Evolutionary conservation across 2,888 invertebrate genomes (phyloP).

Genomic region (Bellardia bayeri): DNA sequence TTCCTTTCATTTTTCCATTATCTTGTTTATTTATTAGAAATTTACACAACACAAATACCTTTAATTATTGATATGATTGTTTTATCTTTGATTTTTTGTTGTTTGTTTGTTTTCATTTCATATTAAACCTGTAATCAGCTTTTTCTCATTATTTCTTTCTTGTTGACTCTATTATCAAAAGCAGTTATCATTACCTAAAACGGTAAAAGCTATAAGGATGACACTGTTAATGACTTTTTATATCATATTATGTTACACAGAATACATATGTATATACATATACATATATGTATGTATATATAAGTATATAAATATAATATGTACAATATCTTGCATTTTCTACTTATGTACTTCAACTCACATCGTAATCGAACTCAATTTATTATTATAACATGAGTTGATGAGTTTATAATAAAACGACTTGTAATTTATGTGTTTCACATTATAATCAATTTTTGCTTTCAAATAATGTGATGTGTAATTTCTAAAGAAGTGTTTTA

Average conservation of each 20-base stretch:
- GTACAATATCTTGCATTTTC: no score
- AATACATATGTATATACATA: not conserved
- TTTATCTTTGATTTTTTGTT: slow-evolving; percentile 1
- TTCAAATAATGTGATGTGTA: slow-evolving; percentile 10
- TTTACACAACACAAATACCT: not conserved
- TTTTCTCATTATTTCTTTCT: slow-evolving; percentile 13
- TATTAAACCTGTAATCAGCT: not conserved
- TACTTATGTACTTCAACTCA: not conserved
- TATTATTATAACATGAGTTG: slow-evolving; percentile 31
- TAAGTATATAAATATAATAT: no score
- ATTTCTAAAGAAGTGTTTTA: slow-evolving; percentile 17
- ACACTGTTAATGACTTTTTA: slow-evolving; percentile 42
- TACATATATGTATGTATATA: not conserved
- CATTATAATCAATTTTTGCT: slow-evolving; percentile 24
- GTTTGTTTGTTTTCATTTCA: no score
- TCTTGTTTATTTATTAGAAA: not conserved
- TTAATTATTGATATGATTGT: slow-evolving; percentile 8
- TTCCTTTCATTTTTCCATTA: not conserved
- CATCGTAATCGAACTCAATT: slow-evolving; percentile 22
- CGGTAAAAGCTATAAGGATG: slow-evolving; percentile 1
- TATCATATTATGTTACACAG: slow-evolving; percentile 29
- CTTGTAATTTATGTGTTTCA: slow-evolving; percentile 34
- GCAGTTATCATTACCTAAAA: not conserved
- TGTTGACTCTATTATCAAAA: not conserved
- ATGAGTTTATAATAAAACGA: slow-evolving; percentile 48